Evolutionary conservation across 2,797 vertebrate species (phyloP), one percentile per base, ranked within the genome.

Genomic region (Vireo griseus): DNA sequence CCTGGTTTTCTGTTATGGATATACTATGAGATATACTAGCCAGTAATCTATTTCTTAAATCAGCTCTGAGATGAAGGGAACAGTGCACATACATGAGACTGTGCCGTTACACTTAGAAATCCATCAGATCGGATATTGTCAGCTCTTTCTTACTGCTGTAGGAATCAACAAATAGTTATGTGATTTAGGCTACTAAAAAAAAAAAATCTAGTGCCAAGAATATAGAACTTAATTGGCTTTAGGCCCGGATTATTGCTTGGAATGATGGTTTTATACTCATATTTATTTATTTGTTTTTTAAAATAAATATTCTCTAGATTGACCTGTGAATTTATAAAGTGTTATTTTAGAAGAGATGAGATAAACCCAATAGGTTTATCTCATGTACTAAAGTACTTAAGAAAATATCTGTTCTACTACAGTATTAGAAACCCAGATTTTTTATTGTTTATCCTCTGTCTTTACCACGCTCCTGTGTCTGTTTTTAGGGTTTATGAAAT

Each of bases 401-500:
- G 13, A 28, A 59, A 19, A 20, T 28, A 39, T 12, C 22, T 35
- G 19, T 24, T 54, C 5, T 66, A 58, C 57, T 33, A 52, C 2
- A n/a, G 5, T 39, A 18, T 29, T 50, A 73, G 13, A 79, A 92
- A 63, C 8, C 19, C 73, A 68, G 9, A 0, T 35, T 37, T 77
- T 54, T 81, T 5, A 26, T 21, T 7, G n/a, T 71, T 51, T 73
- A 42, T 3, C 24, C 52, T 83, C 26, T 17, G 10, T 62, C 33
- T 80, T 51, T 72, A 31, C 21, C 26, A 57, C 62, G 24, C 6
- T 91, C 21, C 11, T 59, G 5, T 59, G 7, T 66, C 80, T 80
- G 9, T 33, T 93, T 48, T 91, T 37, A 54, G 16, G 8, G 16
- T 84, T 94, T 95, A 68, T 76, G 42, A 94, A 90, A 57, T 63